Base-by-base conservation (phyloP, 2,888 invertebrate genomes). In the Melieria omissa region DNA sequence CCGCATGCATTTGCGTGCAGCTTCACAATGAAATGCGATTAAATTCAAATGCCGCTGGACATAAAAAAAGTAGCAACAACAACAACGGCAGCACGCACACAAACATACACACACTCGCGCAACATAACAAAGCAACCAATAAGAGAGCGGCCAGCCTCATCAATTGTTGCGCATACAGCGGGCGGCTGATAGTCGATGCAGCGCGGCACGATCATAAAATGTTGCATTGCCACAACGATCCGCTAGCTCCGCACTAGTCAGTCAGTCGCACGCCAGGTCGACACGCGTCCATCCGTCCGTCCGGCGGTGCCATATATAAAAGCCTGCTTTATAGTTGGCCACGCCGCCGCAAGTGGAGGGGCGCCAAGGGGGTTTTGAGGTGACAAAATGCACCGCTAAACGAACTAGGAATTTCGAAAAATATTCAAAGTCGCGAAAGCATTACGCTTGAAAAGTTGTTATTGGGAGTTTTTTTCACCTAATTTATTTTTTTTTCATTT, bases 21-120 rank as follows among this genome's bases (percentile, higher is more conserved):
- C 76, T 76, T 74, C 71, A 76, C 73, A 74, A 74, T 77, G 76
- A 77, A 77, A 77, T 69, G 63, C 69, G 69, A 16, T 69, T 63
- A 69, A 69, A 69, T 69, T 69, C 69, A 69, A 69, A 69, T 69
- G 57, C 52, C 55, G 54, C 62, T 29, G 69, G 46, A n/a, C 12
- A 52, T 47, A 61, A 29, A 62, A 62, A 14, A 52, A 68, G 61
- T 61, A 54, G 61, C 60, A 44, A 29, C 29, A 44, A 4, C n/a
- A 12, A 0, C n/a, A 12, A 60, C n/a, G 29, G 44, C 29, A 29
- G 29, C 29, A 29, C 29, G 2, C 29, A 45, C 16, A 52, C 42
- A 12, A 4, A 41, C 42, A 46, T 2, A 57, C n/a, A 41, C n/a
- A 63, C 29, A 63, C 29, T 29, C 29, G 29, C 29, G 29, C 9